Percentiles rank a stretch among this genome's conserved stretches.
phyloP scores from a whole-genome alignment of 2,113 vertebrate species.

The Melanerpes aurifrons region DNA sequence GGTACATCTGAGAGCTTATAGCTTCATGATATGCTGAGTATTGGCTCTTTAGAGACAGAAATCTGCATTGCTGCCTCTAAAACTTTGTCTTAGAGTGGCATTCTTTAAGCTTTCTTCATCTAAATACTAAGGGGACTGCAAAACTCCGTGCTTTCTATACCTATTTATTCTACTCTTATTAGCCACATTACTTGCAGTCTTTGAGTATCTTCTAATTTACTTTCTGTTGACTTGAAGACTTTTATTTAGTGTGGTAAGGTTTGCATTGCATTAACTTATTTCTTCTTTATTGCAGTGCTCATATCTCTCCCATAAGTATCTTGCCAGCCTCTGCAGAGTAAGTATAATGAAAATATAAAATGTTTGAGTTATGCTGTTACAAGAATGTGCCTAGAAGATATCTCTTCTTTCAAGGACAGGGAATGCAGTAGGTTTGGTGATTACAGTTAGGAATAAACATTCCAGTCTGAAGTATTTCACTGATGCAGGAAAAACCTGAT shows the following conservation, averaged over 20 bases:
- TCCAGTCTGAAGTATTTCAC: not conserved
- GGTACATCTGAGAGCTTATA: not conserved
- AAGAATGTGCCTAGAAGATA: not conserved
- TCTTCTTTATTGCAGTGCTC: constrained; percentile 83
- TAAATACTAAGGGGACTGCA: not conserved
- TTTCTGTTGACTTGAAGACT: not conserved
- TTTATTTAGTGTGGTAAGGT: not conserved
- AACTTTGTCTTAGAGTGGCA: not conserved
- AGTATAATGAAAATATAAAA: constrained; percentile 68
- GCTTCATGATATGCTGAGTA: not conserved
- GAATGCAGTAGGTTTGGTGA: not conserved
- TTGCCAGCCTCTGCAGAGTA: constrained; percentile 93
- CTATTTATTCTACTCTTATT: not conserved
- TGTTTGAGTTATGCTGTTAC: not conserved
- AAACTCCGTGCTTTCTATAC: not conserved
- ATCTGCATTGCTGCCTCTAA: not conserved
- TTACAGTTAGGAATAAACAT: not conserved
- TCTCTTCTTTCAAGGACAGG: not conserved
- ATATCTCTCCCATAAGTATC: constrained; percentile 89
- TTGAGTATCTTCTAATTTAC: not conserved
- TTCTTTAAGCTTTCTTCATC: not conserved
- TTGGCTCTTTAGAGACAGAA: not conserved
- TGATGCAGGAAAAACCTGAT: not conserved
- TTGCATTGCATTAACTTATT: not conserved
- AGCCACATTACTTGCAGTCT: not conserved